These are phyloP conservation scores for Rhabdophis nuchalis DNA, from an alignment of 2,797 vertebrate species.

Conservation along the genomic window DNA sequence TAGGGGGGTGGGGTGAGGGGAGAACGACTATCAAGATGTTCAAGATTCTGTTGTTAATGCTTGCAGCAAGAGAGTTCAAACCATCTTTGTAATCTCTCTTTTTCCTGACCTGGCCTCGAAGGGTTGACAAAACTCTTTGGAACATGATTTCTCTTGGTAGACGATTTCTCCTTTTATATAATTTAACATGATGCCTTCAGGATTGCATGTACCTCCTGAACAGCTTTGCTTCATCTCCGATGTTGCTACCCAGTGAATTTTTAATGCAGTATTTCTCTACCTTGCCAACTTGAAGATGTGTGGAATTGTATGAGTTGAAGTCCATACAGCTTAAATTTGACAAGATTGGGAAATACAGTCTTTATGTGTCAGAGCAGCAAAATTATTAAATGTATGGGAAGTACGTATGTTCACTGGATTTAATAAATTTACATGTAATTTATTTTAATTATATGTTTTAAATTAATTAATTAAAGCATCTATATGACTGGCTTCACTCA, in stretches of 20 bases:
- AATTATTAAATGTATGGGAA: not conserved
- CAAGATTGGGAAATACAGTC: not conserved
- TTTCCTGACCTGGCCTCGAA: not conserved
- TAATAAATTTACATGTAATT: not conserved
- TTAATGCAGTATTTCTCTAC: not conserved
- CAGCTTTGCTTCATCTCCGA: not conserved
- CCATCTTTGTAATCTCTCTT: not conserved
- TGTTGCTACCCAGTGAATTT: not conserved
- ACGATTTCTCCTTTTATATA: not conserved
- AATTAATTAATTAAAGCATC: not conserved
- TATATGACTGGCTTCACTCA: not conserved
- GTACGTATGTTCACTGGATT: not conserved
- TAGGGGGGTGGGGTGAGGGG: not conserved
- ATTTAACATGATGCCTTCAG: not conserved
- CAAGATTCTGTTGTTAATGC: not conserved
- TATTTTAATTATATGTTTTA: not conserved
- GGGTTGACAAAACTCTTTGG: not conserved
- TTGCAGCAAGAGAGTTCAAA: not conserved
- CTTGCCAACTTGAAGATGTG: not conserved
- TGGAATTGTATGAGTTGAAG: not conserved
- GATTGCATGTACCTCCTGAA: not conserved
- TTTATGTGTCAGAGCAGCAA: not conserved
- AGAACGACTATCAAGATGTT: not conserved
- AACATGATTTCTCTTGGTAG: not conserved
- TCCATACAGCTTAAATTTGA: not conserved